Percentiles rank a stretch among this genome's conserved stretches.
phyloP scores from a whole-genome alignment of 2,113 vertebrate genomes.

The Carollia perspicillata region DNA sequence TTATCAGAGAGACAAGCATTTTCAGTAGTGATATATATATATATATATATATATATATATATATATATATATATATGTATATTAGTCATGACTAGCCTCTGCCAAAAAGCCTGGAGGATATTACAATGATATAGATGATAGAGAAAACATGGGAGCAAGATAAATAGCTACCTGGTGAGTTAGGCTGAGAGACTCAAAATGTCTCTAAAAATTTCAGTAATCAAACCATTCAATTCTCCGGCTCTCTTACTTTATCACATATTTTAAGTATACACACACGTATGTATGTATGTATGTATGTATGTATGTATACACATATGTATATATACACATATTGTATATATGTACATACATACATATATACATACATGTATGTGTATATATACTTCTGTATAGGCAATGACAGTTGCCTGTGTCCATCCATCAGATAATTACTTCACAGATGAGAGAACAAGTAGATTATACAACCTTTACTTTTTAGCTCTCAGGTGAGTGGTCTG shows the following conservation, averaged over 20 bases:
- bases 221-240: not conserved
- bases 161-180: constrained; percentile 43
- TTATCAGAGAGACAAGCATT: constrained; percentile 61
- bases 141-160: not conserved
- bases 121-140: constrained; percentile 5
- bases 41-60: constrained; percentile 8
- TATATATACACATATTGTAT: not conserved
- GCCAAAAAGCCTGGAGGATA: constrained; percentile 36
- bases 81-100: constrained; percentile 23
- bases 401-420: not conserved
- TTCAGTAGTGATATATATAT: constrained; percentile 28
- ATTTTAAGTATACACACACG: not conserved
- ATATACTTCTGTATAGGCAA: not conserved
- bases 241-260: not conserved
- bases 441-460: not conserved
- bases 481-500: not conserved
- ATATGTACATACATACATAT: not conserved
- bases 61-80: constrained; percentile 7
- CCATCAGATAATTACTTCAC: constrained; percentile 21
- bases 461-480: not conserved
- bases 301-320: not conserved
- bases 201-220: constrained; percentile 16
- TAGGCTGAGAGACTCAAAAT: not conserved
- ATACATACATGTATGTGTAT: not conserved
- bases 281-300: too few species aligned